phyloP scores from a whole-genome alignment of 2,888 invertebrate species.

The Neoascia interrupta region DNA sequence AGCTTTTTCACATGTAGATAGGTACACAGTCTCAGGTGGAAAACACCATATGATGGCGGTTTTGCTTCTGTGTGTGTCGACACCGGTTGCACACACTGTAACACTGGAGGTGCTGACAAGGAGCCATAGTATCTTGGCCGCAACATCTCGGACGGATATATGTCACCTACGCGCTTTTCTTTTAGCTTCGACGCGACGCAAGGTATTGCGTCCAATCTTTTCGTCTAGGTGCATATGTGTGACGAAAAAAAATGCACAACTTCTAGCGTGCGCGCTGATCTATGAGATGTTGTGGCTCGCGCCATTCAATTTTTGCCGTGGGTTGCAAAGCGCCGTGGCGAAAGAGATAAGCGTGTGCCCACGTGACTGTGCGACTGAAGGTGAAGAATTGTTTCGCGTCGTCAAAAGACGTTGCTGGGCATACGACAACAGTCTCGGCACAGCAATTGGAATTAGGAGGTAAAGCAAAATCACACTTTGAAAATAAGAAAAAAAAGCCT shows the following conservation, averaged over 20 bases:
- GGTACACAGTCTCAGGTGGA: slow-evolving; percentile 25
- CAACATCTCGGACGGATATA: slow-evolving; percentile 28
- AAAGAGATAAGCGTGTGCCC: slow-evolving; percentile 60
- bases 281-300: slow-evolving; percentile 52
- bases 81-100: slow-evolving; percentile 7
- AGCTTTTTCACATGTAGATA: slow-evolving; percentile 37
- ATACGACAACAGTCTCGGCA: no score
- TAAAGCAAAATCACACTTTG: no score
- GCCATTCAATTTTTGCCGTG: slow-evolving; percentile 50
- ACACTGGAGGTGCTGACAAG: slow-evolving; percentile 49
- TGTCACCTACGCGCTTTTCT: slow-evolving; percentile 29
- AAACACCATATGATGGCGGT: slow-evolving; percentile 13
- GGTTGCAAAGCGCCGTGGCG: slow-evolving; percentile 50
- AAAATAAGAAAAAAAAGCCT: no score
- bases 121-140: slow-evolving; percentile 24
- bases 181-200: background rate
- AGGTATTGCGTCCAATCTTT: background rate
- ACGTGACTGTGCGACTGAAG: slow-evolving; percentile 50
- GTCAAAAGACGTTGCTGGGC: slow-evolving; percentile 5
- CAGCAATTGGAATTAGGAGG: no score
- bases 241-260: slow-evolving; percentile 13
- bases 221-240: background rate
- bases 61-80: slow-evolving; percentile 8
- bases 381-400: slow-evolving; percentile 54
- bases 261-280: slow-evolving; percentile 35